A percentile compares a stretch with the other conserved stretches of the same genome.
Evolutionary conservation across 2,113 vertebrate species (phyloP).

Genomic region (Machaerirhynchus nigripectus): DNA sequence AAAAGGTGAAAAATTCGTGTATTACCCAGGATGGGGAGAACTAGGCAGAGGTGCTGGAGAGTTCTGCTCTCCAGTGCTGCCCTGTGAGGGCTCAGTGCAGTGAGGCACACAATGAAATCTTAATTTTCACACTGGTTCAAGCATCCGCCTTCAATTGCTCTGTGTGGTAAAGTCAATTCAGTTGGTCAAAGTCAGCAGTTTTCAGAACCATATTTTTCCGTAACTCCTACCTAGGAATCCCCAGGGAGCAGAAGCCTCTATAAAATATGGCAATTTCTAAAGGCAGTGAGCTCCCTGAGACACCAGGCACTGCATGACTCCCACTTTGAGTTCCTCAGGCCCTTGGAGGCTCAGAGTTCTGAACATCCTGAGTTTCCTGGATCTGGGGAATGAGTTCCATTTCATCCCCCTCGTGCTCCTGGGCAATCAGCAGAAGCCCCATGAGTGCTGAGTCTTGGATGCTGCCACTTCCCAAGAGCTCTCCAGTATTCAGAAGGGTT

Average conservation of each 20-base stretch:
- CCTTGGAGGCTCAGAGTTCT: neutral
- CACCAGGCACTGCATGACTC: neutral
- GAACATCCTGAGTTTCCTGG: neutral
- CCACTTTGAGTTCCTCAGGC: neutral
- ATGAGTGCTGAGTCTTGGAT: neutral
- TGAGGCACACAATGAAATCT: neutral
- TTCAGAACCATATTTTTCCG: neutral
- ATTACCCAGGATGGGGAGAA: neutral
- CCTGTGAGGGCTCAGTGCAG: neutral
- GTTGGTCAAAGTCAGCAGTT: neutral
- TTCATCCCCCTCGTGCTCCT: accelerated
- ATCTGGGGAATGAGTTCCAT: neutral
- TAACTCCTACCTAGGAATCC: neutral
- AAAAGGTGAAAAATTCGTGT: neutral
- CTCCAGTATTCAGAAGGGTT: neutral
- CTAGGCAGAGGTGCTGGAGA: neutral
- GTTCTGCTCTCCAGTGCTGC: neutral
- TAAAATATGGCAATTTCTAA: neutral
- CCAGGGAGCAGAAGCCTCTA: neutral
- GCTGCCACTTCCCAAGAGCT: neutral
- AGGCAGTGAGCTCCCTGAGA: neutral
- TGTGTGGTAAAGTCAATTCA: accelerated
- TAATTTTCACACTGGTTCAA: neutral
- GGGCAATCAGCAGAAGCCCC: neutral
- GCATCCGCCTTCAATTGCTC: neutral